These are phyloP conservation scores for Phyto melanocephala DNA, from an alignment of 2,888 invertebrate genomes.

Conservation along the genomic window DNA sequence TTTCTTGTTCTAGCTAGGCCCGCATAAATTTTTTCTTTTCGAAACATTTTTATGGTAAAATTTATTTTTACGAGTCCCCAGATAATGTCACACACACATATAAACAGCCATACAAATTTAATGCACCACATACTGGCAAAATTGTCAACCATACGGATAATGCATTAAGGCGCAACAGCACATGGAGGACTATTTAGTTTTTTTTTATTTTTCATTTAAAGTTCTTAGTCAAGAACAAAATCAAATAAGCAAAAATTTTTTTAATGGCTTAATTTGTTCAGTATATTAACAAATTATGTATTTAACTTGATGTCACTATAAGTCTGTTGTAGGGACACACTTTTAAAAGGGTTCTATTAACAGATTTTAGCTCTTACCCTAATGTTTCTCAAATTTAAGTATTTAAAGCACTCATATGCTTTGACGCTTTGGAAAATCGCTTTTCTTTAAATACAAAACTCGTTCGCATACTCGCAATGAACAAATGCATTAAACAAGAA, in stretches of 20 bases:
- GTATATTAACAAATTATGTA: no score
- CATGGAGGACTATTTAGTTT: no score
- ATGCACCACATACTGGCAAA: constrained; percentile 13
- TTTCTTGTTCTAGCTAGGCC: not conserved
- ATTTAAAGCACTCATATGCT: constrained; percentile 61
- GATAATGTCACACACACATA: constrained; percentile 46
- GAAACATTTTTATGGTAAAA: constrained; percentile 44
- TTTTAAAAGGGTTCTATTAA: no score
- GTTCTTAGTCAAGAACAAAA: no score
- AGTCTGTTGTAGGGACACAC: no score
- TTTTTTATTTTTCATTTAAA: no score
- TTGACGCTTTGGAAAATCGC: constrained; percentile 52
- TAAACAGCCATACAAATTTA: constrained; percentile 38
- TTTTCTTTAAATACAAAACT: constrained; percentile 22
- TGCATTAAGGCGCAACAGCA: not conserved
- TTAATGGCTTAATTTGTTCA: no score
- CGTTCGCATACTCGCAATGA: constrained; percentile 49
- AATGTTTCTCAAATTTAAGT: constrained; percentile 24
- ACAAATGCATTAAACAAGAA: constrained; percentile 53
- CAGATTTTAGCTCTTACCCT: not conserved
- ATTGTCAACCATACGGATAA: not conserved
- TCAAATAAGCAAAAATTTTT: no score
- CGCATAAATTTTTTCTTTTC: not conserved
- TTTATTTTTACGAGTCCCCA: constrained; percentile 54
- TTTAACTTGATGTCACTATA: no score